Evolutionary conservation across 1,140 invertebrate species (phyloP), one percentile per base, ranked within the genome.

Genomic region (Pachyrhynchus sulphureomaculatus): DNA sequence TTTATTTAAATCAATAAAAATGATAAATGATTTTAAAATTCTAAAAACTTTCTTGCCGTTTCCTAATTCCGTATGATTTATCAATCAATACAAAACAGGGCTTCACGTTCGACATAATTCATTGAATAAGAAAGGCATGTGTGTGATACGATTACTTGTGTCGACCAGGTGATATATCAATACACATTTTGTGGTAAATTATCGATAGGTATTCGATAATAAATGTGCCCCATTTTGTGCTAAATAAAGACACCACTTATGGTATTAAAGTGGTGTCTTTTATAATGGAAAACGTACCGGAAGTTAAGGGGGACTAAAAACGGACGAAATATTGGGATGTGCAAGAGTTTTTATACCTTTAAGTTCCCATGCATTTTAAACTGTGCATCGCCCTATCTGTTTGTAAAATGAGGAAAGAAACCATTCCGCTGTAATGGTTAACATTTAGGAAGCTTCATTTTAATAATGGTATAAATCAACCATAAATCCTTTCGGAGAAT

Each of bases 201-300:
- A 21, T 42, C 15, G 15, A 42, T 20, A 21, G 17, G 39, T 42
- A 42, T 42, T 42, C 18, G 39, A 20, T 9, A 18, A 18, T 8
- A 18, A 42, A 12, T 21, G 18, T 15, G 39, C 5, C 39, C 39
- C 39, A 42, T 42, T 42, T 42, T 42, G n/a, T n/a, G 39, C 39
- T 20, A 42, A 42, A 42, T 42, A 42, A 42, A 42, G 39, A 42
- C 17, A 42, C 39, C 39, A 42, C 39, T 42, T 42, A 42, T 42
- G 12, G 39, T 20, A 42, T 42, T 42, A 21, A 42, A 42, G 39
- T 42, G 17, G 39, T 42, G 17, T 42, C 39, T 42, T 15, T 21
- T 42, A 42, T 42, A 42, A 42, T 42, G 39, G 39, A 20, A 42
- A 42, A 42, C 17, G 21, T 42, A 42, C 39, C 39, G 39, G 39